Evolutionary conservation across 2,888 invertebrate species (phyloP).

Genomic region (Imbricaverruca yamaguchii): DNA sequence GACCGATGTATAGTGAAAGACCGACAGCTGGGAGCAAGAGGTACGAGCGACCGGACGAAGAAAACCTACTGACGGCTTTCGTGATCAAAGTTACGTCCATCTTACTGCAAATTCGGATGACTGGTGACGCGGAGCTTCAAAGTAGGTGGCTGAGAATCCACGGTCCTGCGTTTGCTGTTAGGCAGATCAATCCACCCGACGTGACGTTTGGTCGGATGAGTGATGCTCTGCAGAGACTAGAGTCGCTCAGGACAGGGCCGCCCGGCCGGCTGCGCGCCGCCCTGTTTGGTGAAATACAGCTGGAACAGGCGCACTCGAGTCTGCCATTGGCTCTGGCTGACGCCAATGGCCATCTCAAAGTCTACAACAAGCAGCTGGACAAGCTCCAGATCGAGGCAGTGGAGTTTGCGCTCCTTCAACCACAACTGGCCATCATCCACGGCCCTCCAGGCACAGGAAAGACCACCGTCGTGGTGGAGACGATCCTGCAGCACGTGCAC

Average conservation of each 20-base stretch:
- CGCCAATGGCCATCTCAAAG: conserved; percentile 24
- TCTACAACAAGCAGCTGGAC: conserved; percentile 38
- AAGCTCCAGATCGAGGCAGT: conserved; percentile 48
- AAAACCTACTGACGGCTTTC: too few species aligned
- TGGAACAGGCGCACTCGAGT: conserved; percentile 22
- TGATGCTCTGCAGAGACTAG: conserved; percentile 37
- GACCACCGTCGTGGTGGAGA: conserved; percentile 52
- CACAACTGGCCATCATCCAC: conserved; percentile 49
- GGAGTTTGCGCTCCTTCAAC: conserved; percentile 45
- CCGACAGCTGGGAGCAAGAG: too few species aligned
- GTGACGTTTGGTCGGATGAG: conserved; percentile 32
- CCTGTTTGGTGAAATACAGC: conserved; percentile 41
- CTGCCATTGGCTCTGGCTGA: conserved; percentile 28
- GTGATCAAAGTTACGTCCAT: too few species aligned
- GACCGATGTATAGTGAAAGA: too few species aligned
- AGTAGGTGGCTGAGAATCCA: too few species aligned
- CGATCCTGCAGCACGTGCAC: conserved; percentile 46
- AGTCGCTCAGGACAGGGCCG: conserved; percentile 35
- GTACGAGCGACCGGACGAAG: too few species aligned
- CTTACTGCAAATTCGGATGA: too few species aligned
- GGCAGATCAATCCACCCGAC: too few species aligned
- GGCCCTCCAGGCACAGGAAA: conserved; percentile 53
- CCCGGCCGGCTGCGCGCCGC: conserved; percentile 40
- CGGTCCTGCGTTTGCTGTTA: too few species aligned
- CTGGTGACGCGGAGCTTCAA: too few species aligned